Evolutionary conservation across 2,888 invertebrate genomes (phyloP), one percentile per base, ranked within the genome.

Genomic region (Drosophila bunnanda): DNA sequence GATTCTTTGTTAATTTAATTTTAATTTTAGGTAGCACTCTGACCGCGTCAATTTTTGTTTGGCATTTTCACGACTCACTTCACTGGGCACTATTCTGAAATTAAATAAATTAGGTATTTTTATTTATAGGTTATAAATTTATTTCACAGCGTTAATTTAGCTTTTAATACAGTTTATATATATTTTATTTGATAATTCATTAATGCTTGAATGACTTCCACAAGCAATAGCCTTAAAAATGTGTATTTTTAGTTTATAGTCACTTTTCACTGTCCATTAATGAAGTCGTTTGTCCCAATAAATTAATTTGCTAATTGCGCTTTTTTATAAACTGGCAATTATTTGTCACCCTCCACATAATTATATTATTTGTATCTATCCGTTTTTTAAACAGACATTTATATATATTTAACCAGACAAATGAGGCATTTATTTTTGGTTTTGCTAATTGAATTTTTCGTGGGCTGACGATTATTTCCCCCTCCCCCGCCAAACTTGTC

Each of bases 71-170:
- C 39, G 9, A 22, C 1, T 17, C 15, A 44, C 36, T 46, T 62
- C n/a, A 44, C 36, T 30, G 17, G 7, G 6, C 20, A 67, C 32
- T 68, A 50, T 50, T 36, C 67, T 67, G 56, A 39, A 67, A 67
- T 52, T 52, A 56, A 50, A 34, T 17, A 7, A 13, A 36, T 32
- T 12, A 10, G 38, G 17, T 28, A 7, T 10, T 20, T 20, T 50
- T 41, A 32, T 54, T 65, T 9, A 34, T 36, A 17, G 9, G 0
- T 17, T 8, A 17, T 1, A 7, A 30, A 30, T 0, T 41, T 17
- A 20, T 55, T 30, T 20, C 48, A 15, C n/a, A 22, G 2, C 6
- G 2, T 9, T 12, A 1, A n/a, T 1, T 54, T 10, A 2, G 1
- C 9, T 32, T 52, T 52, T 15, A 20, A 4, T 13, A 32, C 8